Percentiles rank a stretch among this genome's conserved stretches.
phyloP scores from a whole-genome alignment of 2,113 vertebrate genomes.

The Marmota monax region DNA sequence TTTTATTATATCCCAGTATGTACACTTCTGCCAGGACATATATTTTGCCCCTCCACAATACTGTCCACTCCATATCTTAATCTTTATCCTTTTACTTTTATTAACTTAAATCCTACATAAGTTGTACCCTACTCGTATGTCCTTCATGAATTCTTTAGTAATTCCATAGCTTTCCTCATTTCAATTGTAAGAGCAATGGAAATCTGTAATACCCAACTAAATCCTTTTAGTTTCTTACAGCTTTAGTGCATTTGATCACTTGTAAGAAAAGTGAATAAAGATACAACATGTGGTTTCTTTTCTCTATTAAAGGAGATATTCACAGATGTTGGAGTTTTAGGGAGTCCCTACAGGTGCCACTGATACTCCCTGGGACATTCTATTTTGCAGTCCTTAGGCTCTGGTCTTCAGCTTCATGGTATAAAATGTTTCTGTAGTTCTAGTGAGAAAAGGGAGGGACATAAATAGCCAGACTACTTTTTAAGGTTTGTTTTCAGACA shows the following conservation, averaged over 20 bases:
- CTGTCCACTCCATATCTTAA: not conserved
- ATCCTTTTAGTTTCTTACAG: not conserved
- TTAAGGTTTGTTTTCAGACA: not conserved
- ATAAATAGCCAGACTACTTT: not conserved
- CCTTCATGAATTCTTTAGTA: not conserved
- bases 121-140: not conserved
- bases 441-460: not conserved
- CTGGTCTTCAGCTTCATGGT: not conserved
- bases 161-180: not conserved
- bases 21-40: not conserved
- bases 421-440: not conserved
- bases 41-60: not conserved
- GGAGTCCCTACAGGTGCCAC: not conserved
- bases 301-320: not conserved
- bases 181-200: not conserved
- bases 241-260: not conserved
- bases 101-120: constrained; percentile 3
- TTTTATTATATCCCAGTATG: not conserved
- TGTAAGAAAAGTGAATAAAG: not conserved
- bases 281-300: not conserved
- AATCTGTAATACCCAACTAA: not conserved
- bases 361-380: not conserved
- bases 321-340: not conserved
- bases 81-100: not conserved
- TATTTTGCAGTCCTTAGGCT: not conserved